These are phyloP conservation scores for Ochropleura leucogaster DNA, from an alignment of 2,888 invertebrate species.

Conservation along the genomic window DNA sequence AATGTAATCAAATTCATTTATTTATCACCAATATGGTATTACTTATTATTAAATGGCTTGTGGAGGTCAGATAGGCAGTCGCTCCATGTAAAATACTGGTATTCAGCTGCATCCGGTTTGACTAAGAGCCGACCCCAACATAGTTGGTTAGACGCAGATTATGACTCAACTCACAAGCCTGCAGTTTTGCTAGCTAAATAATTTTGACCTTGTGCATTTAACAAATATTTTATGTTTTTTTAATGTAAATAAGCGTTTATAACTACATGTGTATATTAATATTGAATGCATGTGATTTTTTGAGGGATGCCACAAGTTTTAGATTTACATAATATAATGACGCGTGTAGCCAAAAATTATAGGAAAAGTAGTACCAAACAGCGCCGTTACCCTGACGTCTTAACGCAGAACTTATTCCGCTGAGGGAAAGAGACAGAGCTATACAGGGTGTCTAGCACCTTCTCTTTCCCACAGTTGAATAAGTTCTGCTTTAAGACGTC, in stretches of 20 bases:
- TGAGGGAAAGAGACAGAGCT: too few species aligned
- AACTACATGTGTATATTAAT: slow-evolving; percentile 4
- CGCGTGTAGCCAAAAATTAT: too few species aligned
- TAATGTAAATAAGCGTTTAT: slow-evolving; percentile 4
- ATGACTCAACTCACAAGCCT: background rate
- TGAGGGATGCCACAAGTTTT: background rate
- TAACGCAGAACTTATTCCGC: too few species aligned
- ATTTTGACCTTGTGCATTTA: background rate
- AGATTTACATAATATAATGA: too few species aligned
- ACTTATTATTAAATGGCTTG: background rate
- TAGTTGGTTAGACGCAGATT: background rate
- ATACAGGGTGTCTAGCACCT: too few species aligned
- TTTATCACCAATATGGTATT: too few species aligned
- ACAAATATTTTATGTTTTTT: background rate
- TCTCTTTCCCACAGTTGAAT: too few species aligned
- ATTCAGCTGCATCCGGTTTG: background rate
- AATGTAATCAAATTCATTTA: too few species aligned
- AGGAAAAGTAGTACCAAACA: too few species aligned
- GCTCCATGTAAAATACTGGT: background rate
- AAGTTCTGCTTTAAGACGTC: too few species aligned
- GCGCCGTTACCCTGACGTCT: too few species aligned
- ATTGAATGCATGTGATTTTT: slow-evolving; percentile 4
- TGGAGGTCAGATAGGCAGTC: background rate
- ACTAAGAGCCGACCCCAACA: background rate
- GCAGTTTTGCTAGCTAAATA: background rate